A percentile compares a stretch with the other conserved stretches of the same genome.
Evolutionary conservation across 2,888 invertebrate genomes (phyloP).

Genomic region (Cryptocephalus moraei): DNA sequence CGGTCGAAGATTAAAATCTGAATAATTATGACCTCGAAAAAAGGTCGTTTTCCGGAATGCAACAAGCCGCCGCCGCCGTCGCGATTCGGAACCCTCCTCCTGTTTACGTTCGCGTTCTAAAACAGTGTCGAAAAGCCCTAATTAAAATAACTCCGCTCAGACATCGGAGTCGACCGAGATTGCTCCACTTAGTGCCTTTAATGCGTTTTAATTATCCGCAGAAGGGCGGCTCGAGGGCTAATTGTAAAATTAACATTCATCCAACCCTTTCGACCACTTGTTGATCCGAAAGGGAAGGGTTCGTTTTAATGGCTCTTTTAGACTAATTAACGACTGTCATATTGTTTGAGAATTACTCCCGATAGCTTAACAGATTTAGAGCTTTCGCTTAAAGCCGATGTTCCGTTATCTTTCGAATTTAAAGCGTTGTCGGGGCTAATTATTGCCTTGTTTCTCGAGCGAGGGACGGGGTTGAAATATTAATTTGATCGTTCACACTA

Average conservation of each 20-base stretch:
- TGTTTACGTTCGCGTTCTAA: not conserved
- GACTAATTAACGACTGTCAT: constrained; percentile 26
- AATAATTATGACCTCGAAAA: not conserved
- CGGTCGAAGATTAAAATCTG: not conserved
- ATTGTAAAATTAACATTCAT: constrained; percentile 29
- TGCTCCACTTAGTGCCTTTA: not conserved
- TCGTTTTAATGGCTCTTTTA: constrained; percentile 21
- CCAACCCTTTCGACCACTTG: constrained; percentile 28
- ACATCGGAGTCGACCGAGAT: not conserved
- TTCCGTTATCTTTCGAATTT: constrained; percentile 9
- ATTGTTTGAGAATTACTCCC: constrained; percentile 19
- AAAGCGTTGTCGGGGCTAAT: too few species aligned
- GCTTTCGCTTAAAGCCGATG: constrained; percentile 12
- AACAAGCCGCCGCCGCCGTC: too few species aligned
- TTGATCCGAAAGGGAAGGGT: constrained; percentile 24
- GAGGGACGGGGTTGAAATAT: too few species aligned
- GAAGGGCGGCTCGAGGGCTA: constrained; percentile 19
- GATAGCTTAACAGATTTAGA: constrained; percentile 17
- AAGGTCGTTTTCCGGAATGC: too few species aligned
- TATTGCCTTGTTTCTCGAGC: too few species aligned
- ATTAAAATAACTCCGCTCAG: not conserved
- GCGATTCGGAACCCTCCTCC: too few species aligned
- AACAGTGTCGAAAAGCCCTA: not conserved
- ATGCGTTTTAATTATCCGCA: not conserved
- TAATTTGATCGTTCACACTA: too few species aligned